Conservation (phyloP, 2,888 invertebrate genomes). For the Resseliella maxima region DNA sequence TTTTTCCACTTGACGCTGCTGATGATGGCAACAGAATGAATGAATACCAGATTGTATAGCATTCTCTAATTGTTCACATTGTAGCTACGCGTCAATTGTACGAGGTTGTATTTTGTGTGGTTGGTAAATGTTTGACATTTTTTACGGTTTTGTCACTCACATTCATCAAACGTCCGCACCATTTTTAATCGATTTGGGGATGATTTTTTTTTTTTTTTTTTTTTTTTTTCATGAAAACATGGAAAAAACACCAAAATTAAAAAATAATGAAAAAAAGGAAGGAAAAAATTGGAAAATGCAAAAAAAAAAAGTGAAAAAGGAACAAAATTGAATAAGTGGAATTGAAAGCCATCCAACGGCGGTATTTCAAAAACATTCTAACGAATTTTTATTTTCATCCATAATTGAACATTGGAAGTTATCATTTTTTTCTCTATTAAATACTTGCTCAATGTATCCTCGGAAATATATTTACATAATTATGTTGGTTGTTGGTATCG, state of each 20-base stretch:
- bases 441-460: conserved; percentile 28
- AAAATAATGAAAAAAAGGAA: too few species aligned
- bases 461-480: not conserved
- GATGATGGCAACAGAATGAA: not conserved
- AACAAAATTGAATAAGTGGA: not conserved
- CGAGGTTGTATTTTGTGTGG: not conserved
- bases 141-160: too few species aligned
- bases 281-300: too few species aligned
- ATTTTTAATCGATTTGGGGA: too few species aligned
- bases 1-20: not conserved
- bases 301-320: not conserved
- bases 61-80: not conserved
- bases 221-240: too few species aligned
- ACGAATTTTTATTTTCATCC: not conserved
- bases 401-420: not conserved
- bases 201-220: too few species aligned
- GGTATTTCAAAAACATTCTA: not conserved
- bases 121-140: too few species aligned
- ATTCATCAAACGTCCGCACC: too few species aligned
- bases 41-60: not conserved
- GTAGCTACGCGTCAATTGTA: not conserved
- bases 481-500: not conserved
- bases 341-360: not conserved
- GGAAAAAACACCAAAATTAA: too few species aligned
- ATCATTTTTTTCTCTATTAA: not conserved